Percentiles rank a stretch among this genome's conserved stretches.
Evolutionary conservation across 2,113 vertebrate species (phyloP).

Genomic region (Hippotragus niger): DNA sequence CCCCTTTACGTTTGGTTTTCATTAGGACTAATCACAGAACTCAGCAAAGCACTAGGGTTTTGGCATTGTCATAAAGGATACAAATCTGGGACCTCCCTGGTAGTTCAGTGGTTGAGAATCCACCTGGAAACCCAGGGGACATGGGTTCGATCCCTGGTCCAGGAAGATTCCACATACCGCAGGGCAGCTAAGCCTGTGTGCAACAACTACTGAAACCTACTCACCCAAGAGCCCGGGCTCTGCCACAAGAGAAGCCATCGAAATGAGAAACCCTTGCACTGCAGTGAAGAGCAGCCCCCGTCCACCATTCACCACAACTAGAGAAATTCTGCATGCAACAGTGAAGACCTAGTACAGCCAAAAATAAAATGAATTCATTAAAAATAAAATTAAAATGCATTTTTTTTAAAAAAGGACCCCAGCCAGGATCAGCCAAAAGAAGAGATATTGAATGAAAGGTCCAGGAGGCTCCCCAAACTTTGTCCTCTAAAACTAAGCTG

Average conservation of each 20-base stretch:
- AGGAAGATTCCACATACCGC: neutral
- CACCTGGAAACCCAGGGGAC: neutral
- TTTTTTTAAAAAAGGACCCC: neutral
- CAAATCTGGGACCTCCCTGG: neutral
- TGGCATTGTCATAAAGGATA: neutral
- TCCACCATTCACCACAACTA: neutral
- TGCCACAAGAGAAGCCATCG: neutral
- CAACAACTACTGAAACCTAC: fast-evolving
- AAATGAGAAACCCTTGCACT: neutral
- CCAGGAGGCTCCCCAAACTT: neutral
- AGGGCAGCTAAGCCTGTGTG: neutral
- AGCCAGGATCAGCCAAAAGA: neutral
- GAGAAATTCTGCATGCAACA: neutral
- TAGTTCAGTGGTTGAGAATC: neutral
- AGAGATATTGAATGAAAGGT: neutral
- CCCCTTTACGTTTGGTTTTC: neutral
- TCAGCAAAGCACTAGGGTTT: neutral
- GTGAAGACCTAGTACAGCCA: neutral
- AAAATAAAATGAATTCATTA: neutral
- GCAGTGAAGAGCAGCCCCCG: neutral
- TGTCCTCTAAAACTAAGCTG: neutral
- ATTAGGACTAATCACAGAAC: neutral
- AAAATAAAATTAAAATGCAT: neutral
- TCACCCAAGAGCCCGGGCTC: neutral
- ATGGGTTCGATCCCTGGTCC: neutral